Conservation (phyloP, 2,797 vertebrate genomes). For the Alauda arvensis region DNA sequence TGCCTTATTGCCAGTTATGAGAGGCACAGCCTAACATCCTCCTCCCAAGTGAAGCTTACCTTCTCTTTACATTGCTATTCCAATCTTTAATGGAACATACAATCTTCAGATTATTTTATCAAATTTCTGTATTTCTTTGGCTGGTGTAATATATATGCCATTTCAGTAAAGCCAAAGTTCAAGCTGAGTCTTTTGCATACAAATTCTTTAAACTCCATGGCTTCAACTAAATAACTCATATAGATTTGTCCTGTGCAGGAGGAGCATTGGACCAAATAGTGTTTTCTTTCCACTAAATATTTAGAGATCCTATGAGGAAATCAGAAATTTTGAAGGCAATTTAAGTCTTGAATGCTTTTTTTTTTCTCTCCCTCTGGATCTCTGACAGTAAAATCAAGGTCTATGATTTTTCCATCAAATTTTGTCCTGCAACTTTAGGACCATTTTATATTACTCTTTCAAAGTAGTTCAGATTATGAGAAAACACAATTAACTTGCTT, state of each 20-base stretch:
- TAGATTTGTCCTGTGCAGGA: neutral
- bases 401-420: neutral
- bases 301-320: neutral
- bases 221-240: neutral
- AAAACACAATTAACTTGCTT: neutral
- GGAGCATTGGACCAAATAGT: neutral
- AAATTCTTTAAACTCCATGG: neutral
- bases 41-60: neutral
- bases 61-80: neutral
- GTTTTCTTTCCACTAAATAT: neutral
- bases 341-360: neutral
- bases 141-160: neutral
- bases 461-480: neutral
- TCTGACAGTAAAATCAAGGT: neutral
- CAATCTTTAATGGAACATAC: neutral
- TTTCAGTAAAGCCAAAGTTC: constrained; percentile 14
- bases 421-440: neutral
- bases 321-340: neutral
- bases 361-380: neutral
- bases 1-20: neutral
- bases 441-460: neutral
- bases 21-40: neutral
- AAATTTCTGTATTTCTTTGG: neutral
- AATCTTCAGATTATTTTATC: neutral
- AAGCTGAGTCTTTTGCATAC: neutral